Conservation (phyloP, 2,113 vertebrate species). For the Podarcis raffonei region DNA sequence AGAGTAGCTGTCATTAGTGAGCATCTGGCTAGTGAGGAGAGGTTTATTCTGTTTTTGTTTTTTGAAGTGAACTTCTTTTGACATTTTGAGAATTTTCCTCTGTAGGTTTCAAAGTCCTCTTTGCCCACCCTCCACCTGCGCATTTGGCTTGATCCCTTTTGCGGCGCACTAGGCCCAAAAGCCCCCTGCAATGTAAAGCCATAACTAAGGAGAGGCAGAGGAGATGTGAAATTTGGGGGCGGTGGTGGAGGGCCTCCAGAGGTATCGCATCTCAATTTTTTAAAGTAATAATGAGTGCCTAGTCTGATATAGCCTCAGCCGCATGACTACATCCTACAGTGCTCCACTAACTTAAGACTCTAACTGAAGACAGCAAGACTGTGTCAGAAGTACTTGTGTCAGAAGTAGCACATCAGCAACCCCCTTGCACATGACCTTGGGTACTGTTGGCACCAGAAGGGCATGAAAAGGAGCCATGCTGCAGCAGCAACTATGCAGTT, state of each 20-base stretch:
- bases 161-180: not conserved
- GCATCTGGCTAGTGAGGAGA: constrained; percentile 72
- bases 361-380: not conserved
- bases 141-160: not conserved
- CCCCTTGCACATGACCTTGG: not conserved
- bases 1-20: constrained; percentile 51
- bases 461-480: not conserved
- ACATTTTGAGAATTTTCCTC: constrained; percentile 71
- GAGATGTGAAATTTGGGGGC: not conserved
- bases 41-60: constrained; percentile 52
- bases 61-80: constrained; percentile 76
- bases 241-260: accelerated
- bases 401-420: not conserved
- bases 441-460: not conserved
- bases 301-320: not conserved
- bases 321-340: not conserved
- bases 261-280: not conserved
- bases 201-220: not conserved
- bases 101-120: constrained; percentile 42
- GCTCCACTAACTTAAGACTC: not conserved
- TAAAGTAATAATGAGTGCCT: not conserved
- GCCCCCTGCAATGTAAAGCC: not conserved
- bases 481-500: not conserved
- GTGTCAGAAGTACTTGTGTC: too few relatives aligned
- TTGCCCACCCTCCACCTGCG: constrained; percentile 17